Base-by-base conservation (phyloP, 2,888 invertebrate species). In the Tubulanus polymorphus region DNA sequence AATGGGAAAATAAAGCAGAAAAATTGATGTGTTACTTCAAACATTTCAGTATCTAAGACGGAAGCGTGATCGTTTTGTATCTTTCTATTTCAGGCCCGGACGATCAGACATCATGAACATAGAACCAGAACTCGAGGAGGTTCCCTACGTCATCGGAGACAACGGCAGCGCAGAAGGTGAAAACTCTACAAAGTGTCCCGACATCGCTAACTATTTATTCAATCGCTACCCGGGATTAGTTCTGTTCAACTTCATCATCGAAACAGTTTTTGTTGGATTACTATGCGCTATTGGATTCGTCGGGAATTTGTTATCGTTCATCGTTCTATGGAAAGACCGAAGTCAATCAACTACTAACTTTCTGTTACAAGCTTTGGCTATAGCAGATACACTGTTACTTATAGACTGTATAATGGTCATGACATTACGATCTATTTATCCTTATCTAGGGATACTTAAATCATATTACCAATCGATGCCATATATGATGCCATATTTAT, bases 101-200 rank as follows among this genome's bases (percentile, higher is more conserved):
- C n/a, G n/a, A n/a, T n/a, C n/a, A n/a, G n/a, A n/a, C n/a, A n/a
- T n/a, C n/a, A n/a, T n/a, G n/a, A n/a, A n/a, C n/a, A n/a, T n/a
- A n/a, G n/a, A n/a, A n/a, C n/a, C n/a, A n/a, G n/a, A n/a, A n/a
- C n/a, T n/a, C n/a, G n/a, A n/a, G n/a, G n/a, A n/a, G n/a, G n/a
- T n/a, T n/a, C n/a, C n/a, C n/a, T n/a, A n/a, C n/a, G n/a, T n/a
- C n/a, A n/a, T n/a, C n/a, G n/a, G n/a, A n/a, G n/a, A n/a, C n/a
- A n/a, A n/a, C n/a, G n/a, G n/a, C n/a, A n/a, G n/a, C n/a, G n/a
- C n/a, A n/a, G n/a, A n/a, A n/a, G n/a, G n/a, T n/a, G n/a, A n/a
- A n/a, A n/a, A n/a, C n/a, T 58, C 18, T 65, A 61, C 57, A 65
- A 65, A 53, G 48, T 63, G 12, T 65, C 65, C 3, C 53, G 65